A percentile compares a stretch with the other conserved stretches of the same genome.
phyloP scores from a whole-genome alignment of 2,888 invertebrate species.

The Meiosimyza platycephala region DNA sequence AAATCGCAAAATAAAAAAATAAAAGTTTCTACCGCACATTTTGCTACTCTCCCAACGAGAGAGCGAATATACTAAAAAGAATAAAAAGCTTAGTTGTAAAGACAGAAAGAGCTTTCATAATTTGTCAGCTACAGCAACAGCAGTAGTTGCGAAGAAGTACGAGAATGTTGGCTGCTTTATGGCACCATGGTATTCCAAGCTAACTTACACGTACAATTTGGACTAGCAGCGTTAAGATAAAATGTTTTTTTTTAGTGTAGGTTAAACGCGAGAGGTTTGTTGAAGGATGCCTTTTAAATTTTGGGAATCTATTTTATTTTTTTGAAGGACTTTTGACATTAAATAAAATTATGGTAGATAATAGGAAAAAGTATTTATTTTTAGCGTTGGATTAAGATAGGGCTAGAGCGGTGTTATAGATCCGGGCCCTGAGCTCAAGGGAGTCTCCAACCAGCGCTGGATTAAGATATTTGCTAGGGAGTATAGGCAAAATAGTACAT shows the following conservation, averaged over 20 bases:
- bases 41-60: slow-evolving; percentile 25
- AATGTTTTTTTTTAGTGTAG: background rate
- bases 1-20: slow-evolving; percentile 28
- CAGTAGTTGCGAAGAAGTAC: background rate
- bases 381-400: no score
- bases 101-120: slow-evolving; percentile 9
- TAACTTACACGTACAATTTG: background rate
- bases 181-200: background rate
- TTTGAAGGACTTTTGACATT: background rate
- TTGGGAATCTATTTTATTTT: background rate
- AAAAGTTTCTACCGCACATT: slow-evolving; percentile 34
- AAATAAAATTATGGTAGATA: background rate
- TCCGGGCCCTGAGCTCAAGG: no score
- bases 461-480: no score
- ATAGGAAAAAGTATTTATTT: no score
- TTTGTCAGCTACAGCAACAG: no score
- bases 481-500: no score
- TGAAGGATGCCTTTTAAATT: background rate
- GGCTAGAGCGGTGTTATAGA: background rate
- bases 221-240: background rate
- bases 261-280: background rate
- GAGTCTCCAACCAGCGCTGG: no score
- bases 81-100: slow-evolving; percentile 30
- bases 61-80: slow-evolving; percentile 26
- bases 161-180: background rate